Evolutionary conservation across 2,113 vertebrate genomes (phyloP).

Genomic region (Gnathonemus longibarbis): DNA sequence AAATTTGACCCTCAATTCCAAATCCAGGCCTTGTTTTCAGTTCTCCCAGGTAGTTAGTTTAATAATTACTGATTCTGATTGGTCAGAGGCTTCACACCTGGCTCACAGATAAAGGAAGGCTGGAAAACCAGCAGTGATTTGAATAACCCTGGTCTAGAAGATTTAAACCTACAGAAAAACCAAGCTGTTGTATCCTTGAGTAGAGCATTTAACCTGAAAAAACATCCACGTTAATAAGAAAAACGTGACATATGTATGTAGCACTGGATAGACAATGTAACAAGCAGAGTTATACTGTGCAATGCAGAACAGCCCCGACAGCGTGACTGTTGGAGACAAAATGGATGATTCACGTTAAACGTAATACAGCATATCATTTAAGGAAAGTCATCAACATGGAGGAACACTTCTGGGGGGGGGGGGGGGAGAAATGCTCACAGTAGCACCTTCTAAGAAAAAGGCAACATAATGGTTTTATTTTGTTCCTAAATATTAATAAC

Average conservation of each 20-base stretch:
- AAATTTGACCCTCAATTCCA: no score
- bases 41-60: no score
- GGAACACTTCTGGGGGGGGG: neutral
- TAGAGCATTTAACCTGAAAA: neutral
- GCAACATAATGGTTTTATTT: neutral
- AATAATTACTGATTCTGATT: no score
- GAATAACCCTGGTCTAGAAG: neutral
- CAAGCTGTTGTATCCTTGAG: neutral
- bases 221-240: neutral
- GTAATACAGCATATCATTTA: neutral
- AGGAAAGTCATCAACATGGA: neutral
- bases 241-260: neutral
- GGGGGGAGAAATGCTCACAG: neutral
- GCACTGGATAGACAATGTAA: neutral
- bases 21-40: no score
- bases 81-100: no score
- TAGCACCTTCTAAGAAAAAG: neutral
- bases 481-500: neutral
- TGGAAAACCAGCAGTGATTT: no score
- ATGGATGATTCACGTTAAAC: neutral
- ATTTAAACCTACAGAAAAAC: neutral
- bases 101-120: no score
- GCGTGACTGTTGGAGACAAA: neutral
- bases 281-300: neutral
- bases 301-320: neutral